phyloP scores from a whole-genome alignment of 2,888 invertebrate genomes.

The Philhelius pedissequus region DNA sequence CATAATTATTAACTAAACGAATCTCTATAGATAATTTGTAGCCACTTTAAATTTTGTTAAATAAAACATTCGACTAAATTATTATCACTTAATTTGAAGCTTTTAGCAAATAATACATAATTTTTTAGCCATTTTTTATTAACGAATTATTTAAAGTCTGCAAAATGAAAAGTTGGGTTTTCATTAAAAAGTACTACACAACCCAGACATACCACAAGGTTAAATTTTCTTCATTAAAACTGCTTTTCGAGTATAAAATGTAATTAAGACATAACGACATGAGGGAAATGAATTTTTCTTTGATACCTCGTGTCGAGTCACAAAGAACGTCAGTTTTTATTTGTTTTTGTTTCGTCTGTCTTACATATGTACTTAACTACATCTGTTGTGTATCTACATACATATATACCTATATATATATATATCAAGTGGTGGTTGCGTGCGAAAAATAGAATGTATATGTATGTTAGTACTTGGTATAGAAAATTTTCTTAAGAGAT shows the following conservation, averaged over 20 bases:
- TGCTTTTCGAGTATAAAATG: slow-evolving; percentile 15
- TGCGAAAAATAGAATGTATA: background rate
- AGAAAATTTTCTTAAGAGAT: background rate
- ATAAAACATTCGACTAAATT: background rate
- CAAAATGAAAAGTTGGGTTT: background rate
- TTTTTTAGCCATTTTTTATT: background rate
- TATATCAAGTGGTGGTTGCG: background rate
- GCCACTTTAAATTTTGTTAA: background rate
- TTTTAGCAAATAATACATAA: background rate
- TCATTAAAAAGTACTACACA: background rate
- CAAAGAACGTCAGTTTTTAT: background rate
- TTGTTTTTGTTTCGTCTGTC: background rate
- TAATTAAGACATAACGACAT: slow-evolving; percentile 6
- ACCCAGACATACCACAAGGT: slow-evolving; percentile 6
- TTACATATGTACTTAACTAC: background rate
- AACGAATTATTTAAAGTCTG: background rate
- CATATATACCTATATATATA: no score
- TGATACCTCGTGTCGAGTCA: background rate
- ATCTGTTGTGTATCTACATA: no score
- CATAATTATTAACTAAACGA: background rate
- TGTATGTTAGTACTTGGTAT: no score
- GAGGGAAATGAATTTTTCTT: slow-evolving; percentile 8
- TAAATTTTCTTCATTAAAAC: slow-evolving; percentile 15
- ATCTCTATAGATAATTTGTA: background rate
- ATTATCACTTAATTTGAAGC: background rate